A percentile compares a stretch with the other conserved stretches of the same genome.
These are phyloP conservation scores for Rousettus madagascariensis DNA, from an alignment of 2,797 vertebrate species.

Conservation along the genomic window DNA sequence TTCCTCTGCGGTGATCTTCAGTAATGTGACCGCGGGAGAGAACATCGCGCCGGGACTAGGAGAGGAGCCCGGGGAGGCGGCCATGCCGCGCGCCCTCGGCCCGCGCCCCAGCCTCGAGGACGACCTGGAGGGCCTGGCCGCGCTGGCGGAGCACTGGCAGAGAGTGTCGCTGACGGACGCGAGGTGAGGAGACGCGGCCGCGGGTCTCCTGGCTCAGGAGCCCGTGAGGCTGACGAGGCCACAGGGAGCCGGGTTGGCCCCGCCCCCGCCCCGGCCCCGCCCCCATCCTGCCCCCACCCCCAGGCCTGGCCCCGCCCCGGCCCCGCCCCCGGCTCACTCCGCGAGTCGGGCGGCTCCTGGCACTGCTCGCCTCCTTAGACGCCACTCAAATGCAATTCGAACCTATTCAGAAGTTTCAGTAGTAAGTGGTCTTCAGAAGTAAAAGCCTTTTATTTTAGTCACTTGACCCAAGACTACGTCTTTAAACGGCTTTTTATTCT, in stretches of 20 bases:
- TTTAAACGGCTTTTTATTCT: rapidly evolving
- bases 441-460: neutral
- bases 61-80: neutral
- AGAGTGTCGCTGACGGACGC: neutral
- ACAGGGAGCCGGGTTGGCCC: too few relatives aligned
- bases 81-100: too few relatives aligned
- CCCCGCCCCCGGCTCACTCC: too few relatives aligned
- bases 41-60: neutral
- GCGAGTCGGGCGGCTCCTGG: too few relatives aligned
- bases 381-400: neutral
- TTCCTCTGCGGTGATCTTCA: neutral
- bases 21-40: neutral
- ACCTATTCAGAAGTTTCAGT: neutral
- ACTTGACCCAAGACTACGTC: neutral
- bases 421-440: neutral
- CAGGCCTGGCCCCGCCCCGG: too few relatives aligned
- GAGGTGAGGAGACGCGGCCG: neutral
- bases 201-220: too few relatives aligned
- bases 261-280: too few relatives aligned
- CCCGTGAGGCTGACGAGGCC: too few relatives aligned
- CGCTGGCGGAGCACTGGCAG: neutral
- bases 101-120: neutral
- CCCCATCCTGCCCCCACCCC: too few relatives aligned
- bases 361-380: neutral
- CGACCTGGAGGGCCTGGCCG: neutral